These are phyloP conservation scores for Tachina lurida DNA, from an alignment of 2,888 invertebrate genomes.

Conservation along the genomic window DNA sequence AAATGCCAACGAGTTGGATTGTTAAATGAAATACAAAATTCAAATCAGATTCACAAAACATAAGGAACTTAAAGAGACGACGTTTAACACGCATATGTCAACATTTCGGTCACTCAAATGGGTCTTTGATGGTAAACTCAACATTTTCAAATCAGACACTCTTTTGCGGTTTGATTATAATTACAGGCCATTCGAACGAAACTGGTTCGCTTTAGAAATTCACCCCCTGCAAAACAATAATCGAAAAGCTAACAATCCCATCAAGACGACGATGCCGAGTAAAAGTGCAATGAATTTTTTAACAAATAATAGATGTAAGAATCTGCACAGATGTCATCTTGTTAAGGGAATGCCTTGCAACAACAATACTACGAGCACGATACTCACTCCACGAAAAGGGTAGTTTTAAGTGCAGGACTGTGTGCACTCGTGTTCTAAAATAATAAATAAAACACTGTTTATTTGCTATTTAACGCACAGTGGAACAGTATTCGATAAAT, in stretches of 20 bases:
- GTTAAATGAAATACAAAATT: conserved; percentile 68
- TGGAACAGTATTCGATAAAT: conserved; percentile 43
- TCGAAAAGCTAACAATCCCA: conserved; percentile 81
- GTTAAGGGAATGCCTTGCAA: conserved; percentile 57
- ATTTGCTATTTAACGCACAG: conserved; percentile 73
- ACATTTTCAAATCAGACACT: conserved; percentile 68
- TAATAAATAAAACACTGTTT: conserved; percentile 73
- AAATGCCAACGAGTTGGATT: background rate
- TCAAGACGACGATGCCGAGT: conserved; percentile 73
- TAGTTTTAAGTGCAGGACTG: conserved; percentile 80
- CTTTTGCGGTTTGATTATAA: conserved; percentile 69
- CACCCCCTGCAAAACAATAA: conserved; percentile 58
- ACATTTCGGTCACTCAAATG: conserved; percentile 76
- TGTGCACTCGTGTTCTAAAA: conserved; percentile 74
- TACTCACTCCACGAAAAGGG: conserved; percentile 79
- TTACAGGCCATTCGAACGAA: conserved; percentile 74
- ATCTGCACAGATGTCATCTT: conserved; percentile 78
- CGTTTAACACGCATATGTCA: conserved; percentile 81
- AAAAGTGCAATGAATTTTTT: conserved; percentile 21
- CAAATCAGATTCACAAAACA: conserved; percentile 79
- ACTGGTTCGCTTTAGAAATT: conserved; percentile 71
- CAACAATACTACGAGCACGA: conserved; percentile 34
- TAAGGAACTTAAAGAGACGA: conserved; percentile 69
- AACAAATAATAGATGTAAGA: conserved; percentile 45
- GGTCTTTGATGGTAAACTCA: conserved; percentile 59